Conservation (phyloP, 2,888 invertebrate species). For the Epistrophe grossulariae region DNA sequence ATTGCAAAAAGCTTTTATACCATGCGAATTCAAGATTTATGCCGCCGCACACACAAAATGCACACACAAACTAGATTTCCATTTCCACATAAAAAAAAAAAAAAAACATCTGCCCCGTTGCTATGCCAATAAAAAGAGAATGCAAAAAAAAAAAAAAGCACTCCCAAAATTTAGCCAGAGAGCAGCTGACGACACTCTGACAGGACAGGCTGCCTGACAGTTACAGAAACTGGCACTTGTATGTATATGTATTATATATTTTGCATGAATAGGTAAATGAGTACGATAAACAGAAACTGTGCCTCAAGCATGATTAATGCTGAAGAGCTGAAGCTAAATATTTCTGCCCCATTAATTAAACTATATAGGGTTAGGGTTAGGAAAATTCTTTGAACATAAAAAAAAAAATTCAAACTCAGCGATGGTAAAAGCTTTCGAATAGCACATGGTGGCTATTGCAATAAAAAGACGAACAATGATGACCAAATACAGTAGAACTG, state of each 20-base stretch:
- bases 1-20: constrained; percentile 40
- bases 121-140: constrained; percentile 68
- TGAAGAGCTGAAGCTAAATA: background rate
- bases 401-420: background rate
- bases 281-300: background rate
- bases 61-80: constrained; percentile 53
- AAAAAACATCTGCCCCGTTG: constrained; percentile 73
- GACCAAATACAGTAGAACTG: background rate
- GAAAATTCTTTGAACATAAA: background rate
- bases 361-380: background rate
- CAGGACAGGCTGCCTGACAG: background rate
- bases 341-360: background rate
- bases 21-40: constrained; percentile 14
- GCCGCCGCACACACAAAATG: constrained; percentile 7
- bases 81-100: constrained; percentile 16
- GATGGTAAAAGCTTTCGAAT: background rate
- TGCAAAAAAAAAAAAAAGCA: constrained; percentile 44
- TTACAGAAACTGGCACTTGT: background rate
- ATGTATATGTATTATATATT: no score
- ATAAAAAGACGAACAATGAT: background rate
- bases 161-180: constrained; percentile 46
- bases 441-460: background rate
- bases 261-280: background rate
- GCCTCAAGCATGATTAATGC: background rate
- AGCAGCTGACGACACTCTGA: background rate